phyloP scores from a whole-genome alignment of 2,888 invertebrate species.

The Eustalomyia histrio region DNA sequence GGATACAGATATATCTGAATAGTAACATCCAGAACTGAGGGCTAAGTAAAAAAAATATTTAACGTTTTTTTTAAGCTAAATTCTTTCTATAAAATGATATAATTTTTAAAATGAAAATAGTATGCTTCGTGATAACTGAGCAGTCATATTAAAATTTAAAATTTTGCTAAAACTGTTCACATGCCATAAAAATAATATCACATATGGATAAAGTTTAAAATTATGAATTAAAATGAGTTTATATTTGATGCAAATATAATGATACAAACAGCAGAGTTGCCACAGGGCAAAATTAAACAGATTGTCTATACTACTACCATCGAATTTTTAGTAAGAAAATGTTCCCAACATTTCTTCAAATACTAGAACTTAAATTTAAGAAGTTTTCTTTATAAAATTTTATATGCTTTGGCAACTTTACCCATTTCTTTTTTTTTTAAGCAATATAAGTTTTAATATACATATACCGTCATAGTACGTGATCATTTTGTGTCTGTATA shows the following conservation, averaged over 20 bases:
- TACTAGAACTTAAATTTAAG: too few species aligned
- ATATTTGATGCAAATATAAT: background rate
- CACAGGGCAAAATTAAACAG: too few species aligned
- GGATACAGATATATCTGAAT: too few species aligned
- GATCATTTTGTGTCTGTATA: constrained; percentile 15
- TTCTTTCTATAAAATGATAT: too few species aligned
- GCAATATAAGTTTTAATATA: constrained; percentile 34
- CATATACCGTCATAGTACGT: background rate
- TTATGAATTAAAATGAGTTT: constrained; percentile 16
- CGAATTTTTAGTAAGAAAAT: too few species aligned
- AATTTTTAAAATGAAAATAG: background rate
- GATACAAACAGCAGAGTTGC: background rate
- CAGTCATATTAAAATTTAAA: background rate
- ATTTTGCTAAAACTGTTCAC: background rate
- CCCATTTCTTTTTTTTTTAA: too few species aligned
- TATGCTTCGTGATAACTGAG: constrained; percentile 5
- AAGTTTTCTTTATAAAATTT: too few species aligned
- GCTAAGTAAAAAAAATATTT: too few species aligned
- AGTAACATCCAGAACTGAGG: too few species aligned
- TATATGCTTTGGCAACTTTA: background rate
- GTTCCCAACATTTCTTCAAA: too few species aligned
- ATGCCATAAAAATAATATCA: background rate
- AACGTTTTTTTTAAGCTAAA: too few species aligned
- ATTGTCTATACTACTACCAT: too few species aligned
- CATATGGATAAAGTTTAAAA: constrained; percentile 11